These are phyloP conservation scores for Tipula helvola DNA, from an alignment of 2,888 invertebrate genomes.

Conservation along the genomic window DNA sequence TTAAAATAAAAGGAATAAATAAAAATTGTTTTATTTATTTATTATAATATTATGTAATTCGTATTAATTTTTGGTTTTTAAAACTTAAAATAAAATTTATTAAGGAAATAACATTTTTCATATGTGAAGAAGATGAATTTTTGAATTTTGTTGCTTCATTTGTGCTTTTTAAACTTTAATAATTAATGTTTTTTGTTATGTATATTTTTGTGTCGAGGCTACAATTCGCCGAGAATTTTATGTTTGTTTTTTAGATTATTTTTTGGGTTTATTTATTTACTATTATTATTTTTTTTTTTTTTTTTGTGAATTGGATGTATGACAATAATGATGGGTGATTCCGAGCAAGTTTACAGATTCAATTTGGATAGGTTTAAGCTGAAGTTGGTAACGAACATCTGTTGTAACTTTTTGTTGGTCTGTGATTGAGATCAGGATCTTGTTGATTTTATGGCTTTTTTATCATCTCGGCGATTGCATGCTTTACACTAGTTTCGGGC, in stretches of 20 bases:
- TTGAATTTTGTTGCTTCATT: neutral
- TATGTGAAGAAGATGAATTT: neutral
- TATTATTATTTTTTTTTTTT: neutral
- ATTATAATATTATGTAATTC: neutral
- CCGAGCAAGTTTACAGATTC: neutral
- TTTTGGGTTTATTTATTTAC: neutral
- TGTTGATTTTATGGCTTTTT: conserved; percentile 14
- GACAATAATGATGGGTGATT: neutral
- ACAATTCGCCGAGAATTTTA: conserved; percentile 8
- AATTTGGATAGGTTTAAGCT: neutral
- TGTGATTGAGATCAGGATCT: neutral
- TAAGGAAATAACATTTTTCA: neutral
- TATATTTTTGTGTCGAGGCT: neutral
- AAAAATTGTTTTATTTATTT: neutral
- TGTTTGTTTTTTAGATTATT: neutral
- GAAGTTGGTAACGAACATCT: neutral
- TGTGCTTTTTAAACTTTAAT: conserved; percentile 9
- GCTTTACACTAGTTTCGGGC: conserved; percentile 58
- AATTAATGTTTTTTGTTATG: neutral
- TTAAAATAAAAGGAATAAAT: neutral
- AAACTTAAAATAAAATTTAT: neutral
- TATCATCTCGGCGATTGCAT: conserved; percentile 21
- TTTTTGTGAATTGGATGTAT: neutral
- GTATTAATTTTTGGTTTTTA: neutral
- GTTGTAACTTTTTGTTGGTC: conserved; percentile 9